phyloP scores from a whole-genome alignment of 2,888 invertebrate species.

The Choreutis nemorana region DNA sequence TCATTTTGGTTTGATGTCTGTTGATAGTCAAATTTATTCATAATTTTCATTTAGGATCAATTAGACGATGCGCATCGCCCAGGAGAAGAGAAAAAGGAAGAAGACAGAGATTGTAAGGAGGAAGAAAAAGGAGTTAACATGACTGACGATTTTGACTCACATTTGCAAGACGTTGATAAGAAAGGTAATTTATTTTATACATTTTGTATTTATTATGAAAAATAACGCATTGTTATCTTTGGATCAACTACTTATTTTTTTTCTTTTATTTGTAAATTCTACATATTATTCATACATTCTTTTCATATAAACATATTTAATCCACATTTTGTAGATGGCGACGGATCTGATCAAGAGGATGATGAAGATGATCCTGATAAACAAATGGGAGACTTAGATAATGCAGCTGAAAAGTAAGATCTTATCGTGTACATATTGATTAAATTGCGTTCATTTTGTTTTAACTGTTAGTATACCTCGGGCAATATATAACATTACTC shows the following conservation, averaged over 20 bases:
- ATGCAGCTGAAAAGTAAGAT: conserved; percentile 78
- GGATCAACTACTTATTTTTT: too few species aligned
- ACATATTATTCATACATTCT: too few species aligned
- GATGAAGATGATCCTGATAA: conserved; percentile 88
- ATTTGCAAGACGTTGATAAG: conserved; percentile 80
- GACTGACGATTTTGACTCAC: conserved; percentile 94
- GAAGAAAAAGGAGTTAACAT: conserved; percentile 94
- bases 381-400: conserved; percentile 95
- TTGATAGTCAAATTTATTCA: background rate
- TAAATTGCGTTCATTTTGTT: too few species aligned
- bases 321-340: conserved; percentile 47
- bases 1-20: too few species aligned
- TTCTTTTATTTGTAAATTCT: conserved; percentile 1
- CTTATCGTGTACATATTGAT: too few species aligned
- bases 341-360: conserved; percentile 69
- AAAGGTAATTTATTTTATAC: conserved; percentile 42
- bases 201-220: too few species aligned
- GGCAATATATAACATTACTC: too few species aligned
- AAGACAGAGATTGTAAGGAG: conserved; percentile 82
- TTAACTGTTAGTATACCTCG: too few species aligned
- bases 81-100: conserved; percentile 78
- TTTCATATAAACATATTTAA: too few species aligned
- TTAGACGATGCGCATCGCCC: conserved; percentile 86
- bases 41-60: conserved; percentile 78
- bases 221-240: too few species aligned